Evolutionary conservation across 2,797 vertebrate species (phyloP).

Genomic region (Eulemur coronatus): DNA sequence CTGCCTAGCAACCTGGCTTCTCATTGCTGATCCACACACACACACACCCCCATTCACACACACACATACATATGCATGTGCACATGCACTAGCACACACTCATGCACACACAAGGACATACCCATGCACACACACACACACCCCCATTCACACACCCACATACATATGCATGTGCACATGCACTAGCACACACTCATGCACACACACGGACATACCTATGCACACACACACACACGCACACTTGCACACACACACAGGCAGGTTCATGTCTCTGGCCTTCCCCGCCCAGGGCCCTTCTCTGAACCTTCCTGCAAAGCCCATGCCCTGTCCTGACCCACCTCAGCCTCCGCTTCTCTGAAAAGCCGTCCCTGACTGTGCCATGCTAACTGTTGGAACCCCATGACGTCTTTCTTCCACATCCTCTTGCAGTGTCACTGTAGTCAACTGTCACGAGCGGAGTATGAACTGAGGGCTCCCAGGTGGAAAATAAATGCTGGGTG

Average conservation of each 20-base stretch:
- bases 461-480: background rate
- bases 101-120: too few relatives aligned
- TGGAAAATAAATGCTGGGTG: background rate
- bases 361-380: fast-evolving
- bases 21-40: background rate
- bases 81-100: too few relatives aligned
- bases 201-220: too few relatives aligned
- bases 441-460: background rate
- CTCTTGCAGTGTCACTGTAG: background rate
- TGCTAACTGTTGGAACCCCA: fast-evolving
- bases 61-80: too few relatives aligned
- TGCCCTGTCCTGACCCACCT: background rate
- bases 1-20: constrained; percentile 51
- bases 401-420: background rate
- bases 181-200: background rate
- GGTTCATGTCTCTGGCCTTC: background rate
- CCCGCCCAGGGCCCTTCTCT: background rate
- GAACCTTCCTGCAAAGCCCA: background rate
- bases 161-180: fast-evolving
- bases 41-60: too few relatives aligned
- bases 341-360: background rate
- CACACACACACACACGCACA: background rate
- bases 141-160: background rate
- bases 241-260: background rate
- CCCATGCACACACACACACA: too few relatives aligned